Conservation (phyloP, 2,113 vertebrate genomes). For the Ammodramus savannarum region DNA sequence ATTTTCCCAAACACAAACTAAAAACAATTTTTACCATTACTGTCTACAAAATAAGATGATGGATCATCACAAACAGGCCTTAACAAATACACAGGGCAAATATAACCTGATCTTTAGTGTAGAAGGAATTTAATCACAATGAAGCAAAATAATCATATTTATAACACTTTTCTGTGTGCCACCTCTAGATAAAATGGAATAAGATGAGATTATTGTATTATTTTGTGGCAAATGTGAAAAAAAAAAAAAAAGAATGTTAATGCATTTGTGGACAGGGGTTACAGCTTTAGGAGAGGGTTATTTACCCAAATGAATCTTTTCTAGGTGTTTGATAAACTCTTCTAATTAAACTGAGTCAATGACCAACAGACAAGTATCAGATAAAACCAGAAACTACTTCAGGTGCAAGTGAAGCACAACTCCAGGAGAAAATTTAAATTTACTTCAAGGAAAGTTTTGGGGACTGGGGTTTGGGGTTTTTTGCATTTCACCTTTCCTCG, state of each 20-base stretch:
- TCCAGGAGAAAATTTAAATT: not conserved
- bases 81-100: not conserved
- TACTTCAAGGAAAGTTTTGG: not conserved
- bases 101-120: not conserved
- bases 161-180: not conserved
- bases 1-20: not conserved
- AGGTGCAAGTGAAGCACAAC: not conserved
- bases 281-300: not conserved
- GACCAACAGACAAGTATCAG: not conserved
- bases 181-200: not conserved
- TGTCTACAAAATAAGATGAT: not conserved
- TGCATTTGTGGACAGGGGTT: not conserved
- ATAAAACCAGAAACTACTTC: not conserved
- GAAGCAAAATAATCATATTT: not conserved
- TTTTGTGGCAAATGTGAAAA: not conserved
- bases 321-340: not conserved
- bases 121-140: not conserved
- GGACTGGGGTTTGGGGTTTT: not conserved
- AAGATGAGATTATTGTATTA: not conserved
- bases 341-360: not conserved
- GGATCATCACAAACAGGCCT: not conserved
- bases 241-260: not conserved
- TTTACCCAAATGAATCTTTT: not conserved
- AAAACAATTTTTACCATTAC: not conserved
- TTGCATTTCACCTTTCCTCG: not conserved